phyloP scores from a whole-genome alignment of 2,888 invertebrate genomes.

The Plutella xylostella region DNA sequence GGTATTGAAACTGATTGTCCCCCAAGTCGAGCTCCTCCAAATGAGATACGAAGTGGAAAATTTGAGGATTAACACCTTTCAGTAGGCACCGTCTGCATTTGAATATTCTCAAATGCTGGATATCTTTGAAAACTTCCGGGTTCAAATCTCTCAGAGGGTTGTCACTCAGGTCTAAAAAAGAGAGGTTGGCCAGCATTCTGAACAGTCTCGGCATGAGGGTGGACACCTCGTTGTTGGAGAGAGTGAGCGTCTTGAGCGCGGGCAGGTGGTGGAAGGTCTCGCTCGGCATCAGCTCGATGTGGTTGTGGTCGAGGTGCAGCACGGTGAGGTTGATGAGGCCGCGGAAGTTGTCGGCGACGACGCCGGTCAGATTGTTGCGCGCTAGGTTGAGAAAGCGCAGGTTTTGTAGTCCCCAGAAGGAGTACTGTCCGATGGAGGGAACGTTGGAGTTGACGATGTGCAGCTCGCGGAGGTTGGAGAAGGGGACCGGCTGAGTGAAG shows the following conservation, averaged over 20 bases:
- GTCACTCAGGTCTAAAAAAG: slow-evolving; percentile 78
- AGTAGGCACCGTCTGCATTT: slow-evolving; percentile 80
- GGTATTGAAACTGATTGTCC: slow-evolving; percentile 80
- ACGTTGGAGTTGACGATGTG: slow-evolving; percentile 79
- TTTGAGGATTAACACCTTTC: slow-evolving; percentile 80
- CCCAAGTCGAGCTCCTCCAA: slow-evolving; percentile 81
- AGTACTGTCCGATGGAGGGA: slow-evolving; percentile 81
- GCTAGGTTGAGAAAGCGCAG: slow-evolving; percentile 74
- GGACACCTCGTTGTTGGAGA: slow-evolving; percentile 76
- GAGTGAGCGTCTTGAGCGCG: slow-evolving; percentile 74
- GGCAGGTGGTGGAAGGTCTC: slow-evolving; percentile 81
- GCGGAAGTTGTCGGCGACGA: slow-evolving; percentile 80
- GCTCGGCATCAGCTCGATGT: slow-evolving; percentile 79
- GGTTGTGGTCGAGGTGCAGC: slow-evolving; percentile 79
- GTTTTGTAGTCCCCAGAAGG: slow-evolving; percentile 83
- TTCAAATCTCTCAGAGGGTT: slow-evolving; percentile 80
- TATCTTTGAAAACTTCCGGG: slow-evolving; percentile 84
- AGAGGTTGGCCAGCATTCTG: slow-evolving; percentile 78
- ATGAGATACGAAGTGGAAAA: slow-evolving; percentile 80
- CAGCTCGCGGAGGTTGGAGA: slow-evolving; percentile 74
- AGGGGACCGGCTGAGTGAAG: slow-evolving; percentile 65
- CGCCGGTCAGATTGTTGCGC: slow-evolving; percentile 78
- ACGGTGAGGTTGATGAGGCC: slow-evolving; percentile 79
- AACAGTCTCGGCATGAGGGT: slow-evolving; percentile 79
- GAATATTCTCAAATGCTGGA: slow-evolving; percentile 76